Evolutionary conservation across 2,797 vertebrate genomes (phyloP).

Genomic region (Anisognathus igniventris): DNA sequence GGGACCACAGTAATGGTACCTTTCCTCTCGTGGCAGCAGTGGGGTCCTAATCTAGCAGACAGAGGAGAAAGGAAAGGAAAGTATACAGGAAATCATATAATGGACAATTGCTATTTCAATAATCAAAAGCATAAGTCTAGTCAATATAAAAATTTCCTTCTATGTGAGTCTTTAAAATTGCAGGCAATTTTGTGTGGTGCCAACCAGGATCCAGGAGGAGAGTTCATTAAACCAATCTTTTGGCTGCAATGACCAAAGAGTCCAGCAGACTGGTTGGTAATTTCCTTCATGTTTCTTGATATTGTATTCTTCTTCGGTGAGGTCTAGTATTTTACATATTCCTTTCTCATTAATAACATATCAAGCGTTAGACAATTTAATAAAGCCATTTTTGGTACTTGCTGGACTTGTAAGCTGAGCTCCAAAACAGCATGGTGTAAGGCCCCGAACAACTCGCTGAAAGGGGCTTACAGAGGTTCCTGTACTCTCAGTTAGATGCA

Average conservation of each 20-base stretch:
- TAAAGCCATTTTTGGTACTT: no score
- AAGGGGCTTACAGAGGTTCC: no score
- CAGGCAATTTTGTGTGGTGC: background rate
- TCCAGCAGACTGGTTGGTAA: background rate
- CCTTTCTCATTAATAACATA: no score
- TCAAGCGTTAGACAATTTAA: no score
- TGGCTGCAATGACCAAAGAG: background rate
- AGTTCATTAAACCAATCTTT: background rate
- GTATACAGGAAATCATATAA: background rate
- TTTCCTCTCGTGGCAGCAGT: background rate
- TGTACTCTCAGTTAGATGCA: no score
- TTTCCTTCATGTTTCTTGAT: no score
- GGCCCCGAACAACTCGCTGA: no score
- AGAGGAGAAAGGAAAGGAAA: background rate
- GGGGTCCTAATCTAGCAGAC: background rate
- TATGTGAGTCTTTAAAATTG: background rate
- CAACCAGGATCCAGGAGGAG: background rate
- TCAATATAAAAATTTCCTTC: background rate
- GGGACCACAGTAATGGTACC: no score
- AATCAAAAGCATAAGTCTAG: background rate
- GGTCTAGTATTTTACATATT: no score
- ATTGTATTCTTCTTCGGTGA: no score
- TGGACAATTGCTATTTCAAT: background rate
- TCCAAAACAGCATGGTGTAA: no score
- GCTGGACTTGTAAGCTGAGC: no score